Evolutionary conservation across 1,140 invertebrate genomes (phyloP).

Genomic region (Mylabris phalerata): DNA sequence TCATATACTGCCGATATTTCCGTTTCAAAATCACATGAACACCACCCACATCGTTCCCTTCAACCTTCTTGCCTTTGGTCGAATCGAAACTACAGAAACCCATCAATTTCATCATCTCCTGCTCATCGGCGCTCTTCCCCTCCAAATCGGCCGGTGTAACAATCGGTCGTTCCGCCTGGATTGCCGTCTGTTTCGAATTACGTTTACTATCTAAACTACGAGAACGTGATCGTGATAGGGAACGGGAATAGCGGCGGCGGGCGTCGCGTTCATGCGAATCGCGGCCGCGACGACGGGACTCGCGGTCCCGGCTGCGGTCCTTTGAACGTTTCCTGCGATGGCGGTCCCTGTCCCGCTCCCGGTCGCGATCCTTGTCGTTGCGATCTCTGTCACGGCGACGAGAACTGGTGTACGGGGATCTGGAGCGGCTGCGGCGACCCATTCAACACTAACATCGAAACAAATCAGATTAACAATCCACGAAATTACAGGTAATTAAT

Average conservation of each 20-base stretch:
- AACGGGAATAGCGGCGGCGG: slow-evolving; percentile 45
- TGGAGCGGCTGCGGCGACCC: slow-evolving; percentile 40
- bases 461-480: slow-evolving; percentile 1
- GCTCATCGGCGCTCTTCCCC: slow-evolving; percentile 83
- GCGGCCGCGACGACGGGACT: slow-evolving; percentile 33
- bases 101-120: slow-evolving; percentile 95
- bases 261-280: slow-evolving; percentile 44
- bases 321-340: slow-evolving; percentile 49
- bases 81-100: slow-evolving; percentile 93
- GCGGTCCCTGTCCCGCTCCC: slow-evolving; percentile 48
- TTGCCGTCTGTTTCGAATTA: slow-evolving; percentile 35
- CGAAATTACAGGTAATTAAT: not conserved
- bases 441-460: slow-evolving; percentile 21
- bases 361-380: slow-evolving; percentile 41
- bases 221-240: slow-evolving; percentile 44
- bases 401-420: slow-evolving; percentile 34
- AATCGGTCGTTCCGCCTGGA: slow-evolving; percentile 49
- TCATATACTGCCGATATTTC: slow-evolving; percentile 99
- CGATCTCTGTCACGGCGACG: slow-evolving; percentile 34
- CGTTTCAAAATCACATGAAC: slow-evolving; percentile 94
- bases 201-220: slow-evolving; percentile 33
- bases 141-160: slow-evolving; percentile 67
- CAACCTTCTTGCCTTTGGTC: slow-evolving; percentile 92
- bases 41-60: slow-evolving; percentile 84
- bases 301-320: slow-evolving; percentile 47